A percentile compares a stretch with the other conserved stretches of the same genome.
These are phyloP conservation scores for Acrossocheilus wenchowensis DNA, from an alignment of 2,797 vertebrate genomes.

Conservation along the genomic window DNA sequence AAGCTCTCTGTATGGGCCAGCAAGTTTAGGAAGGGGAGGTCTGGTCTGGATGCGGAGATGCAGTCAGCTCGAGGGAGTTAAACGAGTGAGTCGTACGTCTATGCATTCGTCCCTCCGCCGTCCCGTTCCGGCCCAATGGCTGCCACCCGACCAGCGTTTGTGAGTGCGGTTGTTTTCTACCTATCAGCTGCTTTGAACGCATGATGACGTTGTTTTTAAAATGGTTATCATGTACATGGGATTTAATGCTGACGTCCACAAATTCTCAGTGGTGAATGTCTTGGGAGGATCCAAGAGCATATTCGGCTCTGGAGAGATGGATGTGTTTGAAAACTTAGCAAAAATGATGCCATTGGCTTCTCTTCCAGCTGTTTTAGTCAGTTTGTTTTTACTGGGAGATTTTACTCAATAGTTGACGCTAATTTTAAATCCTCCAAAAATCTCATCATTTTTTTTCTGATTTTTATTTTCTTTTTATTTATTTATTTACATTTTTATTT, in stretches of 20 bases:
- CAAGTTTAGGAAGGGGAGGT: slow-evolving; percentile 50
- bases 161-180: slow-evolving; percentile 70
- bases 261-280: background rate
- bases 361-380: background rate
- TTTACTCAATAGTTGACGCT: background rate
- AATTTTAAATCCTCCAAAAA: background rate
- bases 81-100: slow-evolving; percentile 60
- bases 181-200: background rate
- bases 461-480: background rate
- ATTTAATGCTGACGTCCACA: background rate
- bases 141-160: slow-evolving; percentile 78
- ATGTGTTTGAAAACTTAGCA: background rate
- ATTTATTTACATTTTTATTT: background rate
- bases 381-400: background rate
- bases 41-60: background rate
- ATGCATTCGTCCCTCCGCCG: background rate
- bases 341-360: background rate
- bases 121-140: slow-evolving; percentile 65
- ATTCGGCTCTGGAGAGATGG: background rate
- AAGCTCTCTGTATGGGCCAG: slow-evolving; percentile 70
- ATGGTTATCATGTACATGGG: background rate
- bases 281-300: background rate
- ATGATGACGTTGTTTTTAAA: background rate
- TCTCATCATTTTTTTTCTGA: background rate
- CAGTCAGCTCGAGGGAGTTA: slow-evolving; percentile 35